A percentile compares a stretch with the other conserved stretches of the same genome.
Conservation (phyloP, 2,888 invertebrate species). For the Zootermopsis nevadensis region DNA sequence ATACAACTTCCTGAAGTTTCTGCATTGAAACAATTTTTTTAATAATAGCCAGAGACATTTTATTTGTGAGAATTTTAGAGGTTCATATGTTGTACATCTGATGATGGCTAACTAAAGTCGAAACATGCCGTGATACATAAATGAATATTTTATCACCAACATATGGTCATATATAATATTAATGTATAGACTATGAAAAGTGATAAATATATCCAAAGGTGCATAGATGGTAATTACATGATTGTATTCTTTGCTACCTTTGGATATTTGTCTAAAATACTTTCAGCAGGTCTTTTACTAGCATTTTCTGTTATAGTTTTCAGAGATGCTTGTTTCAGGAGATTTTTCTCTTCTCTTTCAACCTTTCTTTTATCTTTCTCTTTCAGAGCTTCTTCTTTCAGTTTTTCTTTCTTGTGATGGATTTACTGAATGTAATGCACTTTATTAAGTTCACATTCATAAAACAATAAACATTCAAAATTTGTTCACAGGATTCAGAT, state of each 20-base stretch:
- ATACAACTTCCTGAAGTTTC: neutral
- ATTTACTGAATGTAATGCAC: constrained; percentile 34
- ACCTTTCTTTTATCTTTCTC: no score
- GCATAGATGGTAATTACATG: neutral
- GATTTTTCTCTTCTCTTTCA: neutral
- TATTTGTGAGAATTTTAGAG: no score
- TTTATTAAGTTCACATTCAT: constrained; percentile 13
- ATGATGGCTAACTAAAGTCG: no score
- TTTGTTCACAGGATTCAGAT: constrained; percentile 18
- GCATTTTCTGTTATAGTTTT: neutral
- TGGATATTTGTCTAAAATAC: neutral
- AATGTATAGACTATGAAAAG: neutral
- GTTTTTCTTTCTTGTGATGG: constrained; percentile 19
- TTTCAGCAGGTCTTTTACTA: neutral
- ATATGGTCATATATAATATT: neutral
- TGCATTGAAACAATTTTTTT: neutral
- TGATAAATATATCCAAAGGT: neutral
- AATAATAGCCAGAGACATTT: no score
- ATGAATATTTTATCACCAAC: neutral
- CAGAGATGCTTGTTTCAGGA: neutral
- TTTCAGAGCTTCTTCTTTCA: neutral
- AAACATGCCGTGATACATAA: neutral
- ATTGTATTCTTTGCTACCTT: neutral
- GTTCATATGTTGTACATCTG: no score
- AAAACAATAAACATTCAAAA: constrained; percentile 39